Evolutionary conservation across 2,113 vertebrate genomes (phyloP), one percentile per base, ranked within the genome.

Genomic region (Otolemur garnettii): DNA sequence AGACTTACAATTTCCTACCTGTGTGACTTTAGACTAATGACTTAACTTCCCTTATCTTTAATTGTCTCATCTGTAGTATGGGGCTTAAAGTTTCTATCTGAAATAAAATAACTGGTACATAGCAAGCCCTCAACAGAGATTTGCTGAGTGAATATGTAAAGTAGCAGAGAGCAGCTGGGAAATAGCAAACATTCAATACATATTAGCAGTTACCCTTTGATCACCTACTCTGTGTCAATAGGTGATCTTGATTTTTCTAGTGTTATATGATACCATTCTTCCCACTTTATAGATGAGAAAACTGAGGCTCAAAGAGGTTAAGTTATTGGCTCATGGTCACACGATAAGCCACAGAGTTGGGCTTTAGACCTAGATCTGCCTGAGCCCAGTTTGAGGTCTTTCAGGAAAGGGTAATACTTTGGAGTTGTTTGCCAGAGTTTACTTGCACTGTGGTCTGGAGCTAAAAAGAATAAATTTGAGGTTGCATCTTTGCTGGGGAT

Each of bases 281-380:
- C 82, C 35, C 38, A 68, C 66, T 90, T 68, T n/a, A 72, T 11
- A 90, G 62, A 45, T 66, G 55, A 96, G 91, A 92, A 21, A 50
- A 75, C 55, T 8, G 71, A 84, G 45, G 75, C 78, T 85, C 38
- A 50, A 60, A 68, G 80, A 86, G 62, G 30, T 68, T 90, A 85
- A 60, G 60, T 18, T 86, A 45, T 59, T 89, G 62, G 35, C 7
- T 30, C 12, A 64, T 57, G 35, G 50, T 42, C 74, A 82, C 19
- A 57, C 62, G 26, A 0, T 22, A 55, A 77, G 50, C 22, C 86
- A 6, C 33, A 83, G 38, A 45, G 12, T 53, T 77, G 81, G 93
- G 28, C 35, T 66, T 82, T 59, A 91, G 62, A 55, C 19, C 60
- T 45, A 24, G 9, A 28, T 81, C 66, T 33, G 1, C n/a, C 50